These are phyloP conservation scores for Cottus gobio DNA, from an alignment of 2,113 vertebrate genomes.

Conservation along the genomic window DNA sequence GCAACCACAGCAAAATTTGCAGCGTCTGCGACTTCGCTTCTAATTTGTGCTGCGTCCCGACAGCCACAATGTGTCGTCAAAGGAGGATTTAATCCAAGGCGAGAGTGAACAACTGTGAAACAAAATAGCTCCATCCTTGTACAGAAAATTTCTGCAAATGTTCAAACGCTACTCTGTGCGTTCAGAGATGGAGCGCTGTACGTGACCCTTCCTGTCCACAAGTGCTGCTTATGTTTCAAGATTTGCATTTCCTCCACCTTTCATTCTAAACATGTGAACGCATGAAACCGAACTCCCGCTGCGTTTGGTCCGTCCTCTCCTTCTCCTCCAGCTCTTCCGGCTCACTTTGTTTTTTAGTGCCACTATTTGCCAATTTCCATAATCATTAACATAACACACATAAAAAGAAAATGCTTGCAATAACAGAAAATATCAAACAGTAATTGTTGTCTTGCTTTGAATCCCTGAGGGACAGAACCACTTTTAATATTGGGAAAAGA, in stretches of 20 bases:
- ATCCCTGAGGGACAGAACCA: neutral
- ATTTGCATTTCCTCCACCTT: neutral
- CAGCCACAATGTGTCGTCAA: neutral
- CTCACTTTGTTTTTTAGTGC: constrained; percentile 7
- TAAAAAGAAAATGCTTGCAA: neutral
- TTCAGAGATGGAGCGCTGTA: neutral
- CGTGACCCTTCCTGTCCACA: neutral
- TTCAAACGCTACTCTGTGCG: neutral
- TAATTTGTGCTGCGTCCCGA: neutral
- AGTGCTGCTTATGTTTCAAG: neutral
- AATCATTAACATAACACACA: neutral
- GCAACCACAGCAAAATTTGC: neutral
- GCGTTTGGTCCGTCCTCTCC: neutral
- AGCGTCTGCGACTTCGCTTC: neutral
- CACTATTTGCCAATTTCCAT: neutral
- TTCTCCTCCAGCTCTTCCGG: neutral
- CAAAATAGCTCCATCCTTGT: too few species aligned
- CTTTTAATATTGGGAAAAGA: neutral
- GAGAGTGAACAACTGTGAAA: neutral
- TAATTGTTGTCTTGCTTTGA: neutral
- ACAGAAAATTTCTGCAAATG: constrained; percentile 3
- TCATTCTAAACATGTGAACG: neutral
- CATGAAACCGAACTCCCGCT: constrained; percentile 10
- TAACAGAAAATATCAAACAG: neutral
- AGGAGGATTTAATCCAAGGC: neutral